These are phyloP conservation scores for Elmis aenea DNA, from an alignment of 2,888 invertebrate genomes.

Conservation along the genomic window DNA sequence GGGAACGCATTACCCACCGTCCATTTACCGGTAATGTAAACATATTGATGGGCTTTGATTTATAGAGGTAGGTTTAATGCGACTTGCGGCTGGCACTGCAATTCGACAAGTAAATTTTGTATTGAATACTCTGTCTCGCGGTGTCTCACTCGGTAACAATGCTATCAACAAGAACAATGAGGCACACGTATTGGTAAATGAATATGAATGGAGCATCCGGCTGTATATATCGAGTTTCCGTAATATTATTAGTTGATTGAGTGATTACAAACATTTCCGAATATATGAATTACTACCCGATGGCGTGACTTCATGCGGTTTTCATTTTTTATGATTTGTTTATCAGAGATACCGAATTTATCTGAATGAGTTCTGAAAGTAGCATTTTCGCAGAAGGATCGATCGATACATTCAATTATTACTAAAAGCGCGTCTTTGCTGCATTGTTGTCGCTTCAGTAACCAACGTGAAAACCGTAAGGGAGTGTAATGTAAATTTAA, in stretches of 20 bases:
- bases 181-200: background rate
- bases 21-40: constrained; percentile 42
- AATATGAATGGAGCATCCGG: background rate
- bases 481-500: no score
- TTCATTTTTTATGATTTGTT: no score
- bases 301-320: no score
- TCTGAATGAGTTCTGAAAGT: no score
- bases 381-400: no score
- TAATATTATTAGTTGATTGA: constrained; percentile 11
- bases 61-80: constrained; percentile 35
- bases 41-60: constrained; percentile 41
- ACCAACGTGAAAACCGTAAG: no score
- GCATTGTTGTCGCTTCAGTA: no score
- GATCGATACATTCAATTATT: no score
- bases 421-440: no score
- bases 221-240: constrained; percentile 10
- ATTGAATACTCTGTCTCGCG: constrained; percentile 6
- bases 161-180: background rate
- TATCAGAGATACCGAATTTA: no score
- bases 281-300: constrained; percentile 7
- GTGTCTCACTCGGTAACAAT: background rate
- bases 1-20: constrained; percentile 31
- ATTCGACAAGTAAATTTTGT: constrained; percentile 11
- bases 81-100: constrained; percentile 25
- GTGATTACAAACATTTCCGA: constrained; percentile 11